Evolutionary conservation across 2,888 invertebrate species (phyloP), one percentile per base, ranked within the genome.

Genomic region (Apodemia mormo): DNA sequence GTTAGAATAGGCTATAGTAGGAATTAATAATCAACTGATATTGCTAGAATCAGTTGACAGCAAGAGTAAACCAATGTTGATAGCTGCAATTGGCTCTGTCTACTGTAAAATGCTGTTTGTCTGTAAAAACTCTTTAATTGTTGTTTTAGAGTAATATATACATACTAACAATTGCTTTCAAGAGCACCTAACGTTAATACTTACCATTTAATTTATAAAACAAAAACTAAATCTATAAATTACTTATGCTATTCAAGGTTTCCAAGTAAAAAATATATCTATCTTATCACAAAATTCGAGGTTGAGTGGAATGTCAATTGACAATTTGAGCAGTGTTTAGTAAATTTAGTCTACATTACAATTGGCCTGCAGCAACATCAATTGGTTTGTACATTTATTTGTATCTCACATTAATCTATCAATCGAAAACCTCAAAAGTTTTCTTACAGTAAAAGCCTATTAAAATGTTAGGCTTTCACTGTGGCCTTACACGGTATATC

Each of bases 201-300:
- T 22, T 67, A 40, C 9, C 56, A 67, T 56, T 22, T 56, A 67
- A 56, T 40, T 12, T 61, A 54, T 54, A 14, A 49, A 43, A n/a
- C 49, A 66, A 45, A 12, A 61, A 14, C 30, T 30, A 58, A 58
- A 58, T 33, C 58, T 72, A 43, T 52, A 56, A 68, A 65, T 67
- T 65, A 65, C 70, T 72, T 64, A 68, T 4, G 37, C 54, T 66
- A 72, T 66, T 61, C 67, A 65, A 73, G 68, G 65, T 68, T 71
- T 64, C 37, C 67, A 61, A 70, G 68, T 73, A 75, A 73, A 74
- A 73, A 77, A 73, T 72, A 72, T 73, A 73, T 74, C 69, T 61
- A 67, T 70, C 72, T 75, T 77, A 76, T 78, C 78, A 76, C 77
- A 78, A 66, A 67, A 61, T 71, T 70, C 71, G 74, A 74, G 76